A percentile compares a stretch with the other conserved stretches of the same genome.
These are phyloP conservation scores for Gymnocypris eckloni DNA, from an alignment of 2,797 vertebrate genomes.

Conservation along the genomic window DNA sequence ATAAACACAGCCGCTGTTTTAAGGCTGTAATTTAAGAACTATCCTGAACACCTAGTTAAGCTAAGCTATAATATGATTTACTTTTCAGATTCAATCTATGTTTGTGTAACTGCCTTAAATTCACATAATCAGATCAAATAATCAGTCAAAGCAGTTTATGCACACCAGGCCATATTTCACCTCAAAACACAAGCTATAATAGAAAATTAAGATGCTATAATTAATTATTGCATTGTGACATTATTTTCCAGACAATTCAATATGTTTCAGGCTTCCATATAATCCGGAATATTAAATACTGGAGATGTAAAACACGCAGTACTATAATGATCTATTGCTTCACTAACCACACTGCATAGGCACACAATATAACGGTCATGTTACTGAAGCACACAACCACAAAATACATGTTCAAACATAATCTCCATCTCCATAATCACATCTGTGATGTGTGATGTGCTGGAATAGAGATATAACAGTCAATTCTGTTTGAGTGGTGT, in stretches of 20 bases:
- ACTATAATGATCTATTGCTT: not conserved
- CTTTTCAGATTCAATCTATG: not conserved
- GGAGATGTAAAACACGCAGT: not conserved
- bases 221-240: slow-evolving; percentile 7
- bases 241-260: not conserved
- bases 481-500: not conserved
- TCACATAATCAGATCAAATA: not conserved
- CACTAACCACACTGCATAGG: slow-evolving; percentile 1
- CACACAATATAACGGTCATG: slow-evolving; percentile 28
- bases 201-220: not conserved
- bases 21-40: not conserved
- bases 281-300: slow-evolving; percentile 2
- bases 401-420: not conserved
- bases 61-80: not conserved
- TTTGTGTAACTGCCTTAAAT: not conserved
- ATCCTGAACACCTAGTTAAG: not conserved
- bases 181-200: not conserved
- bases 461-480: not conserved
- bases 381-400: not conserved
- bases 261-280: not conserved
- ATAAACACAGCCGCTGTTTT: not conserved
- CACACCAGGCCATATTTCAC: not conserved
- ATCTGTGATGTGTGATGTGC: too few species aligned
- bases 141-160: not conserved
- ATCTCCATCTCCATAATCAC: too few species aligned